A percentile compares a stretch with the other conserved stretches of the same genome.
phyloP scores from a whole-genome alignment of 2,113 vertebrate genomes.

The Sardina pilchardus region DNA sequence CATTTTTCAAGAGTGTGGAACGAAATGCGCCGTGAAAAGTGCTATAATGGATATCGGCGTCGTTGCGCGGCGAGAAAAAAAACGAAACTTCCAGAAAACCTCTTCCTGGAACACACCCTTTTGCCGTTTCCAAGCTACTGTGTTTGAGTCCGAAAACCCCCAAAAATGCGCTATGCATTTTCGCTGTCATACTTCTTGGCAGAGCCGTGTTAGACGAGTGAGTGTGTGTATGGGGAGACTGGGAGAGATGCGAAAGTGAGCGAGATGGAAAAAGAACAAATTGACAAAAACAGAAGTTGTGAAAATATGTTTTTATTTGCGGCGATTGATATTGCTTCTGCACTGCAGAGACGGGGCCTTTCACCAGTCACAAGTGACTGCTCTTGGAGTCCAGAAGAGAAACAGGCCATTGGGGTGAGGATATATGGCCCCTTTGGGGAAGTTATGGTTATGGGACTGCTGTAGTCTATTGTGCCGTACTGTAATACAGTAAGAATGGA shows the following conservation, averaged over 20 bases:
- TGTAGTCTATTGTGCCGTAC: neutral
- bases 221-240: neutral
- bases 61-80: neutral
- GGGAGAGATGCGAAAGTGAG: neutral
- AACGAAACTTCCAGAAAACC: neutral
- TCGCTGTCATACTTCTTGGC: neutral
- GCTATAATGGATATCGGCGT: neutral
- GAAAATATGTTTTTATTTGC: neutral
- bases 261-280: neutral
- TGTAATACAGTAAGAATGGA: neutral
- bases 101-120: conserved; percentile 1
- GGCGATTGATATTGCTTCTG: neutral
- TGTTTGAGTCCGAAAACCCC: neutral
- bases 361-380: neutral
- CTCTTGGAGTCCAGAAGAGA: neutral
- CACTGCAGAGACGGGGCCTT: neutral
- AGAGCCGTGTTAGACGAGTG: neutral
- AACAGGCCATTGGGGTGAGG: neutral
- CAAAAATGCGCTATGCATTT: neutral
- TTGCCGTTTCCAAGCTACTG: conserved; percentile 3
- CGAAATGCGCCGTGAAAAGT: neutral
- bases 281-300: neutral
- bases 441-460: neutral
- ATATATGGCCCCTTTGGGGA: neutral
- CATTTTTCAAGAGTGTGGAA: neutral